Base-by-base conservation (phyloP, 1,140 invertebrate genomes). In the Drosophila seguyi region DNA sequence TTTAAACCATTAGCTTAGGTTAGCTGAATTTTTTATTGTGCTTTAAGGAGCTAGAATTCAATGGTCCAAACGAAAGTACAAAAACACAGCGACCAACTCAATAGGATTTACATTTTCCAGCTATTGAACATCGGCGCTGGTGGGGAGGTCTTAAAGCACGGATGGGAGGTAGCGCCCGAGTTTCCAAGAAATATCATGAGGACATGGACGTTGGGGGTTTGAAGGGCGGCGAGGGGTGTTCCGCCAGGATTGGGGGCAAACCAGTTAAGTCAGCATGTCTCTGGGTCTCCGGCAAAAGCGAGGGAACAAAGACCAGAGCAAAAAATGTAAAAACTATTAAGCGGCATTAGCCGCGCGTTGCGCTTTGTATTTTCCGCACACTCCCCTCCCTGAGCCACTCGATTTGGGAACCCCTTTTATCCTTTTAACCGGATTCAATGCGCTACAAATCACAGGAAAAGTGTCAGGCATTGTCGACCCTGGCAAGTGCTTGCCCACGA, bases 251-350 rank as follows among this genome's bases (percentile, higher is more conserved):
- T 68, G 66, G 61, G 66, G 68, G 29, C 72, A 80, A 90, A 88
- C 82, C 85, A 90, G 84, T 88, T 81, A 88, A 90, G 84, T 90
- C 84, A 90, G 84, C 84, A 81, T 83, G 76, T 83, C 72, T 60
- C 58, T 38, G 47, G 50, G 66, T 42, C 50, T 45, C 36, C 58
- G 55, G 62, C 44, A 41, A 84, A 6, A 36, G 75, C 56, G 58
- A 66, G 78, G 74, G 80, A 79, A 73, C 79, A 88, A 88, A 84
- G 80, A 74, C 66, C 57, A 41, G 50, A 34, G 59, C 47, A 76
- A 81, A 88, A 90, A 88, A 90, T 90, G 80, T 85, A 85, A 88
- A 90, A 88, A 88, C 84, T 88, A 88, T 88, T 88, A 88, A 90
- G 78, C 85, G 85, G 85, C 77, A 88, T 88, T 88, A 88, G 84